Evolutionary conservation across 2,888 invertebrate species (phyloP).

Genomic region (Steromphala cineraria): DNA sequence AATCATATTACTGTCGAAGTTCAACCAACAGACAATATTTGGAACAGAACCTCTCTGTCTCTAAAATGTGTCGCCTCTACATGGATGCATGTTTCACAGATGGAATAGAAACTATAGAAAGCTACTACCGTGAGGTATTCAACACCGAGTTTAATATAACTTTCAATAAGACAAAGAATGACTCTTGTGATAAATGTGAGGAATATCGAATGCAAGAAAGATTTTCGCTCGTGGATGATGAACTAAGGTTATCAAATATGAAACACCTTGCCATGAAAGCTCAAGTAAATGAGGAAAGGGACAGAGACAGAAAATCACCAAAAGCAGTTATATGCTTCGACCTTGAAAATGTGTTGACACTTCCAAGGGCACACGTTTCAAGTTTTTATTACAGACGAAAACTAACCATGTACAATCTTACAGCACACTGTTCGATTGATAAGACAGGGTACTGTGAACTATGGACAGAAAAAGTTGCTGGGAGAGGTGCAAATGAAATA

Average conservation of each 20-base stretch:
- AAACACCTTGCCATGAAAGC: no score
- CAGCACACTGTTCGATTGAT: constrained; percentile 31
- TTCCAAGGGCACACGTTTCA: neutral
- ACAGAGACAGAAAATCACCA: no score
- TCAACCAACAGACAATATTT: neutral
- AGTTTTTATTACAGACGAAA: constrained; percentile 24
- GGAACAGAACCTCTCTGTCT: neutral
- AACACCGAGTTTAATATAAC: neutral
- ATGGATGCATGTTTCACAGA: neutral
- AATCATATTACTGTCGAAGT: neutral
- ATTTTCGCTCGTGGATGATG: no score
- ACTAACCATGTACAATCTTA: constrained; percentile 38
- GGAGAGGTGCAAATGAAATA: constrained; percentile 30
- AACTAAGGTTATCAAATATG: no score
- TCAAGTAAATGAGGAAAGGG: no score
- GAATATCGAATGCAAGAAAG: no score
- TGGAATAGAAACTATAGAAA: neutral
- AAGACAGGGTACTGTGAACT: constrained; percentile 34
- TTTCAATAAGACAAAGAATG: neutral
- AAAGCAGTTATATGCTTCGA: neutral
- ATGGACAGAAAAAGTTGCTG: constrained; percentile 15
- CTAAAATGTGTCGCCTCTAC: constrained; percentile 1
- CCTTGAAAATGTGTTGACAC: constrained; percentile 7
- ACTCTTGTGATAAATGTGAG: neutral
- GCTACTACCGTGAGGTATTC: constrained; percentile 6